Percentiles rank a stretch among this genome's conserved stretches.
These are phyloP conservation scores for Stegastes partitus DNA, from an alignment of 2,113 vertebrate genomes.

Conservation along the genomic window DNA sequence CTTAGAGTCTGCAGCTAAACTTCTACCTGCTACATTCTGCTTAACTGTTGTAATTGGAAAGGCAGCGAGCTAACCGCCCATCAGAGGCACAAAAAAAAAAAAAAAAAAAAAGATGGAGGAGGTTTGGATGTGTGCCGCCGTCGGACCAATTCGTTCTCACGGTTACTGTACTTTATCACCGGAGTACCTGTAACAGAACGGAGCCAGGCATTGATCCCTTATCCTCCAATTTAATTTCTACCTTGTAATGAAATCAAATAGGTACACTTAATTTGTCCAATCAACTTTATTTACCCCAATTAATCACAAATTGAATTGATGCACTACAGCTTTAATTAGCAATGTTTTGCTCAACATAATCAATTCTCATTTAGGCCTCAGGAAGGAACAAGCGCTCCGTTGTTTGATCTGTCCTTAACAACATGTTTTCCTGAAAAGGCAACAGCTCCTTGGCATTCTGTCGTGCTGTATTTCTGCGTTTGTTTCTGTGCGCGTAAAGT, in stretches of 20 bases:
- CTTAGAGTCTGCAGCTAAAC: conserved; percentile 67
- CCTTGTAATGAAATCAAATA: conserved; percentile 80
- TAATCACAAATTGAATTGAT: conserved; percentile 81
- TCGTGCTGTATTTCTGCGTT: conserved; percentile 59
- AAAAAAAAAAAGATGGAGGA: conserved; percentile 31
- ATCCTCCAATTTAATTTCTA: conserved; percentile 77
- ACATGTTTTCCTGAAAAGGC: conserved; percentile 58
- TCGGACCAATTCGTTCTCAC: conserved; percentile 25
- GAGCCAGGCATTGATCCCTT: conserved; percentile 71
- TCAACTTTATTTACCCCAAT: conserved; percentile 81
- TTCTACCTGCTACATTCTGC: conserved; percentile 63
- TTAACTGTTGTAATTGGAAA: conserved; percentile 71
- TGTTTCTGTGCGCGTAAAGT: conserved; percentile 61
- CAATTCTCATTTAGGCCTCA: conserved; percentile 77
- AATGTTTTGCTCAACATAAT: conserved; percentile 78
- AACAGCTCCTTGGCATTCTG: conserved; percentile 54
- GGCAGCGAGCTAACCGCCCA: conserved; percentile 47
- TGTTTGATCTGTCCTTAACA: conserved; percentile 70
- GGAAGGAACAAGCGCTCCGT: conserved; percentile 54
- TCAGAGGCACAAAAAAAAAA: conserved; percentile 37
- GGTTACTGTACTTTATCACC: conserved; percentile 60
- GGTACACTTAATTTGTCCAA: conserved; percentile 81
- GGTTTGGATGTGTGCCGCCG: conserved; percentile 55
- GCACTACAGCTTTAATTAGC: conserved; percentile 80
- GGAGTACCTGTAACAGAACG: conserved; percentile 50